Evolutionary conservation across 2,113 vertebrate species (phyloP), one percentile per base, ranked within the genome.

Genomic region (Neolamprologus cancellatus): DNA sequence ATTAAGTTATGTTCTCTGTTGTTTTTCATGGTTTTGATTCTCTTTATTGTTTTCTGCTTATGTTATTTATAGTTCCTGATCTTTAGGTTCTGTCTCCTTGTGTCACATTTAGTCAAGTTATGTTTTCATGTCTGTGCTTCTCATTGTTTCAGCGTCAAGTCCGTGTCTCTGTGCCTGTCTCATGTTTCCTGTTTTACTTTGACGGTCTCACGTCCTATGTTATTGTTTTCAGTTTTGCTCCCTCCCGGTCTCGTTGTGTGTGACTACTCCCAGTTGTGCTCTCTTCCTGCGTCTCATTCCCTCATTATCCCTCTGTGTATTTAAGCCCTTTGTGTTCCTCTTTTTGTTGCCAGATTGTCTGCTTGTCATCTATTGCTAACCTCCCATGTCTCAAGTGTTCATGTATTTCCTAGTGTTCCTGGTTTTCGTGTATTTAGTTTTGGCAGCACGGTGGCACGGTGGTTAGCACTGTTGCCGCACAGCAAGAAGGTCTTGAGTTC

Each of bases 401-500:
- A 64, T 36, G 18, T 36, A 2, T 64, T 36, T 64, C 32, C 10
- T 64, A 20, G 6, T 36, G 10, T 64, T 64, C 32, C 59, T 13
- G 59, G 32, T 36, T 64, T 64, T n/a, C 0, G 3, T 64, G 18
- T 64, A 36, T 36, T 3, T 64, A 36, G 59, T 7, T 46, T 46
- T 46, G 44, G 41, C 4, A 3, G 44, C 44, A 46, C 0, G 1
- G 41, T 7, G 6, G 44, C 44, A 46, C 0, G 1, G 44, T 2
- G 44, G 0, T 46, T 46, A 46, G 14, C 44, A 2, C 14, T 46
- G 44, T 46, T 46, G 44, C 14, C 6, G 14, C 2, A 0, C 44
- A 15, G 14, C 44, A 46, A 15, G 44, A 46, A 46, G 14, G 3
- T 46, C 14, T 3, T 7, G 44, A 15, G 44, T 46, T 46, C 2